Evolutionary conservation across 2,113 vertebrate genomes (phyloP).

Genomic region (Parotia lawesii): DNA sequence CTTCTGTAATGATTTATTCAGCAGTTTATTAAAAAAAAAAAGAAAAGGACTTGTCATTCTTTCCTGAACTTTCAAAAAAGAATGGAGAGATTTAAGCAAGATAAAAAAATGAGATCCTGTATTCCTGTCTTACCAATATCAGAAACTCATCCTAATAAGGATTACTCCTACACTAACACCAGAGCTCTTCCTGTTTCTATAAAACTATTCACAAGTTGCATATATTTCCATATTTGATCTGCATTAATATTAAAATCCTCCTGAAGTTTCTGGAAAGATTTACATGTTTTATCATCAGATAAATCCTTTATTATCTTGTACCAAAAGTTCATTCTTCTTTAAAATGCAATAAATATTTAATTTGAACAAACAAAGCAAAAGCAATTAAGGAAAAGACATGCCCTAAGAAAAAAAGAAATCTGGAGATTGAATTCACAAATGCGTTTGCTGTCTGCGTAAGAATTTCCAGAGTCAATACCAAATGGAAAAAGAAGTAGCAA

Average conservation of each 20-base stretch:
- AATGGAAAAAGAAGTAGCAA: neutral
- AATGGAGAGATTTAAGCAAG: neutral
- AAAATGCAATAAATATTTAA: constrained; percentile 53
- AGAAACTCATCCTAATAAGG: constrained; percentile 30
- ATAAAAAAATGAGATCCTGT: neutral
- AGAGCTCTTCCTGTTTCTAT: constrained; percentile 22
- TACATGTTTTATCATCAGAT: constrained; percentile 55
- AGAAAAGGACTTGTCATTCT: neutral
- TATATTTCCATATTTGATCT: constrained; percentile 60
- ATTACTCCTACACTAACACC: constrained; percentile 21
- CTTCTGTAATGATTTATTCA: neutral
- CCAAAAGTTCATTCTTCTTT: constrained; percentile 40
- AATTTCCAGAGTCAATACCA: neutral
- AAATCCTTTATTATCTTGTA: constrained; percentile 60
- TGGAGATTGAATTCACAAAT: neutral
- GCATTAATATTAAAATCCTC: constrained; percentile 53
- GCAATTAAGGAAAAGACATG: neutral
- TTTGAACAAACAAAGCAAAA: constrained; percentile 38
- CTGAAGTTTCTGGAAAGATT: constrained; percentile 56
- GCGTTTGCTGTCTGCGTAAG: neutral
- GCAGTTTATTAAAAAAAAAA: neutral
- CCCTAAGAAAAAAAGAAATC: neutral
- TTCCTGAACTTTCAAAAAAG: neutral
- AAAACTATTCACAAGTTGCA: constrained; percentile 31
- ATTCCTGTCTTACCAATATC: constrained; percentile 22